Base-by-base conservation (phyloP, 2,888 invertebrate species). In the Chalcosyrphus nemorum region DNA sequence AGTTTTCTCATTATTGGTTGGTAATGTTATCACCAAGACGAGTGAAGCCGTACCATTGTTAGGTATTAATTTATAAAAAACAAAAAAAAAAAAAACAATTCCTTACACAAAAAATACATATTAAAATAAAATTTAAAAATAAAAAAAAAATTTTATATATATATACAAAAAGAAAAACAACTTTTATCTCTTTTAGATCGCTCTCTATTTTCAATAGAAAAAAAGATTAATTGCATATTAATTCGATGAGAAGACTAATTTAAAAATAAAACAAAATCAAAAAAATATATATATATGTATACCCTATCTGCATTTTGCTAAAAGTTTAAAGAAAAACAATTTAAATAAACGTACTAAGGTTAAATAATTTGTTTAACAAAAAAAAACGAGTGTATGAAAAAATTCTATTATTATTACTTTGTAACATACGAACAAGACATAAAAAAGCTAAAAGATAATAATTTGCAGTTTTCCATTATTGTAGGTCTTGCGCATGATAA, bases 21-120 rank as follows among this genome's bases (percentile, higher is more conserved):
- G 98, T 92, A 98, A 99, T 94, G 97, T 98, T 93, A 97, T 99
- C 94, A 99, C 99, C 93, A 97, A 97, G 94, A 98, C 99, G 93
- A 99, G 99, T 93, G 99, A 99, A 93, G 98, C 99, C 92, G 97
- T 99, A 93, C 99, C 99, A 92, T 95, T 99, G 92, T 97, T 99
- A 96, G 99, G 99, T 98, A 92, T 87, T 88, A 86, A 43, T 54
- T 66, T 35, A 54, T 59, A 75, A 52, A 71, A 70, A 32, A 54
- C 17, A 65, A 29, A 70, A 75, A 27, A 54, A 61, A 54, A 43
- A 52, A 41, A 78, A 54, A 15, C 50, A 45, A 45, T 66, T 27
- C 50, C 24, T 61, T 57, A 81, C 71, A 86, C 81, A 76, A 29
- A 59, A 71, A 81, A 71, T n/a, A 38, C 29, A 21, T 54, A 50